Base-by-base conservation (phyloP, 2,888 invertebrate species). In the Nipponacmea schrenckii region DNA sequence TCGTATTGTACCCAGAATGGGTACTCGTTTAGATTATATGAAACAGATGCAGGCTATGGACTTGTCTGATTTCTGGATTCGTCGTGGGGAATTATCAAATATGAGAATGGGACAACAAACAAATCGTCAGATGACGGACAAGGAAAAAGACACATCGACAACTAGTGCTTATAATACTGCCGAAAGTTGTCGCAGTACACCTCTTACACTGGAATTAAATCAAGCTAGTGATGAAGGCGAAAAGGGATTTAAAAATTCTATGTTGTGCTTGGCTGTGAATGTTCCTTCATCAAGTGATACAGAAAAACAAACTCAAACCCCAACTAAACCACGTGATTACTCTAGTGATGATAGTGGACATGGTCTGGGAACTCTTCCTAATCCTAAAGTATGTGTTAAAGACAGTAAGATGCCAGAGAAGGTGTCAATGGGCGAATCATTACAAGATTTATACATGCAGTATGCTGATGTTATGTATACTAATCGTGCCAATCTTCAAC, bases 131-230 rank as follows among this genome's bases (percentile, higher is more conserved):
- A 69, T 68, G 31, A 73, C 73, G 14, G 81, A 84, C 64, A 77
- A 79, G 63, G 80, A 83, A 65, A 82, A 82, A 65, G 84, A 83
- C 74, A 92, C 92, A 65, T 93, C 93, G 48, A 93, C 92, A 17
- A 86, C 86, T 50, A 87, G 86, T 87, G 93, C 94, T 67, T 94
- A 93, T 86, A 94, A 94, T 83, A 93, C 93, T 1, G 93, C 93
- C 1, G 94, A 93, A 70, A 93, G 93, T n/a, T 93, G 93, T 82
- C 92, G 93, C 79, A 93, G 93, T 82, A 92, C 87, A 3, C 86
- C 86, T 0, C 78, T 87, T 0, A 87, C 87, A 15, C 78, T 87
- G 27, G 87, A 87, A 77, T 79, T 87, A 10, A 86, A 84, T 69
- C 83, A 83, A 71, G 82, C 80, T 12, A 81, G 82, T 17, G 85